phyloP scores from a whole-genome alignment of 2,888 invertebrate species.

The Drosophila neonasuta region DNA sequence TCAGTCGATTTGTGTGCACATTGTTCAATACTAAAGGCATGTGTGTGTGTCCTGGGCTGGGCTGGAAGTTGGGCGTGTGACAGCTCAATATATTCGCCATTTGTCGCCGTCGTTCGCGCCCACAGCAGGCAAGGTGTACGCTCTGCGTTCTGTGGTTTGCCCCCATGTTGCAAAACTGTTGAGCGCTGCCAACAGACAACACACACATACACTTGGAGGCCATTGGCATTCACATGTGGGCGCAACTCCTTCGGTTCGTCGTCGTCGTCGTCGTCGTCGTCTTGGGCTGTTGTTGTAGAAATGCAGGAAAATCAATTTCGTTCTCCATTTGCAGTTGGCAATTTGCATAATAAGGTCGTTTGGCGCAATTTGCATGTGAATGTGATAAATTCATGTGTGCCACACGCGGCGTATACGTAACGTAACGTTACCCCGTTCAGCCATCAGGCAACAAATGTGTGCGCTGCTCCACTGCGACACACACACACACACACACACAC shows the following conservation, averaged over 20 bases:
- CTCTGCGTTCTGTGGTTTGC: slow-evolving; percentile 48
- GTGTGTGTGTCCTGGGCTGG: slow-evolving; percentile 11
- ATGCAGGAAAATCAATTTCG: slow-evolving; percentile 81
- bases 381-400: slow-evolving; percentile 78
- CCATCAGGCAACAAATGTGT: slow-evolving; percentile 33
- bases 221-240: slow-evolving; percentile 48
- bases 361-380: slow-evolving; percentile 82
- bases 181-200: slow-evolving; percentile 57
- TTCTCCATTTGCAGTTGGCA: slow-evolving; percentile 82
- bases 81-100: slow-evolving; percentile 77
- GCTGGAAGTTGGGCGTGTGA: slow-evolving; percentile 60
- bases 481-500: background rate
- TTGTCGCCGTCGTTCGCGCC: slow-evolving; percentile 67
- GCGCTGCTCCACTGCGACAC: slow-evolving; percentile 23
- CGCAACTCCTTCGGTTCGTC: slow-evolving; percentile 34
- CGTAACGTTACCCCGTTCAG: slow-evolving; percentile 49
- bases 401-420: slow-evolving; percentile 62
- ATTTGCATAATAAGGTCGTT: slow-evolving; percentile 83
- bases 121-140: slow-evolving; percentile 47
- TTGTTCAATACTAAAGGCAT: slow-evolving; percentile 61
- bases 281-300: slow-evolving; percentile 49
- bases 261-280: slow-evolving; percentile 10
- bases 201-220: slow-evolving; percentile 12
- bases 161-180: slow-evolving; percentile 73
- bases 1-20: slow-evolving; percentile 63